Percentiles rank a stretch among this genome's conserved stretches.
These are phyloP conservation scores for Apocheima hispidaria DNA, from an alignment of 2,888 invertebrate species.

Conservation along the genomic window DNA sequence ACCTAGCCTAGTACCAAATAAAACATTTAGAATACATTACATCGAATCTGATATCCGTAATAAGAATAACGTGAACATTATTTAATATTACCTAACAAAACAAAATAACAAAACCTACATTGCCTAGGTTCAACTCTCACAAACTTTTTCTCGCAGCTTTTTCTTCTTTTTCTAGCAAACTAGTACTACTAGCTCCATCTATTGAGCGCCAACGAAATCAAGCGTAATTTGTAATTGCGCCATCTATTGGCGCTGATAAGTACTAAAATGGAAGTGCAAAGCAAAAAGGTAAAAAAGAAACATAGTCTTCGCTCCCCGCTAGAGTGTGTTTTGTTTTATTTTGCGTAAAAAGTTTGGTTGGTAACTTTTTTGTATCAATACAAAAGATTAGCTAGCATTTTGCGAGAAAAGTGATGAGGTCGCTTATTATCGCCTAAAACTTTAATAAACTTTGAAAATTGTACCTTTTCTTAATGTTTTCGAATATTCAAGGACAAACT, in stretches of 20 bases:
- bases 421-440: no score
- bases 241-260: conserved; percentile 43
- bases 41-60: neutral
- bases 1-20: no score
- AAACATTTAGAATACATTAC: neutral
- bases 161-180: conserved; percentile 30
- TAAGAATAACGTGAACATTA: neutral
- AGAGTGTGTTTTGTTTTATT: conserved; percentile 73
- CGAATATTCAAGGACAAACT: no score
- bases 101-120: neutral
- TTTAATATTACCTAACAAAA: neutral
- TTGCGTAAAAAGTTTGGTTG: conserved; percentile 41
- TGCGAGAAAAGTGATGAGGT: no score
- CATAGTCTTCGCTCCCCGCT: conserved; percentile 56
- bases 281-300: conserved; percentile 50
- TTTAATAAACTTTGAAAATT: no score
- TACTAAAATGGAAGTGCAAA: conserved; percentile 13
- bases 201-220: neutral
- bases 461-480: no score
- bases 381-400: conserved; percentile 1
- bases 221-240: conserved; percentile 32
- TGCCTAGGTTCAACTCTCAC: neutral
- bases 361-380: conserved; percentile 6
- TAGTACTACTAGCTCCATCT: conserved; percentile 37
- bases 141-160: conserved; percentile 10